Evolutionary conservation across 2,888 invertebrate genomes (phyloP).

Genomic region (Notocelia uddmanniana): DNA sequence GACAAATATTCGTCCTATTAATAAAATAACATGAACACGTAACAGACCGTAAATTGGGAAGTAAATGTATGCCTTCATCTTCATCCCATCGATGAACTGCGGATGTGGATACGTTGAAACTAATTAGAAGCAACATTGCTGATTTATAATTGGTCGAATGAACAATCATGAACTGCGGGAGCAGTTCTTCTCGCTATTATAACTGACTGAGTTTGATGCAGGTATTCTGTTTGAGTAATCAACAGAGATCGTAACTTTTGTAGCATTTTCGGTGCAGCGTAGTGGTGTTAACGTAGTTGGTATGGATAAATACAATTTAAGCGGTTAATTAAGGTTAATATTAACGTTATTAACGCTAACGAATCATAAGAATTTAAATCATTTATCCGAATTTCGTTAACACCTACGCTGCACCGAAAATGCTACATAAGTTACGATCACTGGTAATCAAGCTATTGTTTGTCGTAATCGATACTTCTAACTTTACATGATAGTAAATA

Average conservation of each 20-base stretch:
- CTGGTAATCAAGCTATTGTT: slow-evolving; percentile 4
- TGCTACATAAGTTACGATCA: no score
- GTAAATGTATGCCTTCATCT: neutral
- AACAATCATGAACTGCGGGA: slow-evolving; percentile 8
- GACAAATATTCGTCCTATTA: neutral
- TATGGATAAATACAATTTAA: no score
- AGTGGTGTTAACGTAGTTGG: no score
- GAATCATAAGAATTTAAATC: no score
- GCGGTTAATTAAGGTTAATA: no score
- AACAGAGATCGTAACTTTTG: no score
- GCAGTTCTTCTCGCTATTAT: neutral
- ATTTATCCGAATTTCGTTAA: no score
- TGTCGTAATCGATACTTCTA: neutral
- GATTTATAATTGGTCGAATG: slow-evolving; percentile 10
- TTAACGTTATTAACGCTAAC: no score
- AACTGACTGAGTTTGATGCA: slow-evolving; percentile 4
- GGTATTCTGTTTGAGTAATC: neutral
- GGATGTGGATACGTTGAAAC: neutral
- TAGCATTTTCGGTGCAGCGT: no score
- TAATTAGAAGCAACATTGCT: slow-evolving; percentile 13
- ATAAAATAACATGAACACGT: neutral
- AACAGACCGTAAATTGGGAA: neutral
- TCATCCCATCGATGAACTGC: neutral
- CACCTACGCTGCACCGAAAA: no score
- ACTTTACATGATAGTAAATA: neutral